Evolutionary conservation across 35 echinoderm and acorn worm genomes (phyloP), one percentile per base, ranked within the genome.

Genomic region (Lytechinus pictus): DNA sequence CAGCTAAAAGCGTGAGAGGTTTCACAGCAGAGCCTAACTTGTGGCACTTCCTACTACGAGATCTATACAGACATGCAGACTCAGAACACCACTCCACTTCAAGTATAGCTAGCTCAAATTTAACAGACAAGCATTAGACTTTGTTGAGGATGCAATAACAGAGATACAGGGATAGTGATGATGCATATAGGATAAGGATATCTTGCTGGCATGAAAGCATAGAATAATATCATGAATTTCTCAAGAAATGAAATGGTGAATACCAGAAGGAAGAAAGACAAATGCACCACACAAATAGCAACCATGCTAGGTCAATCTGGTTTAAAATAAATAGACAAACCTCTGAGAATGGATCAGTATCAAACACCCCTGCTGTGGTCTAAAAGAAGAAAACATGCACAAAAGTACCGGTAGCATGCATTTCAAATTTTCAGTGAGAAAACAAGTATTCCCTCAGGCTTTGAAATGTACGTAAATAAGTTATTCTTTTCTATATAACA

Each of bases 311-410:
- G 19, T 79, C 19, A n/a, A 2, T 13, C 56, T 58, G 66, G 21
- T 19, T 5, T 24, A 58, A 13, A 88, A 2, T 88, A 1, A 88
- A 87, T 44, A 52, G 13, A 90, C 88, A 90, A 90, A 90, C 88
- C 88, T 90, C 88, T 5, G 52, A 90, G 13, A 90, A 90, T 52
- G 88, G 88, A 90, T 90, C 52, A 12, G 52, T 90, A 54, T 90
- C 88, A 90, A 52, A 54, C 24, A 90, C 52, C 88, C 88, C 28
- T 52, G 3, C 28, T 52, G 88, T 90, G 88, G 28, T 90, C 88
- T 90, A 33, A 27, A 90, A 90, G 52, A 94, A 93, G 27, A 44
- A 52, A 56, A 93, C 9, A 10, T 58, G 56, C 12, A 14, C 11
- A 44, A 44, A 44, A 2, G 28, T 9, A 52, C 14, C 16, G 12